Percentiles rank a stretch among this genome's conserved stretches.
Conservation (phyloP, 2,797 vertebrate genomes). For the Chanos chanos region DNA sequence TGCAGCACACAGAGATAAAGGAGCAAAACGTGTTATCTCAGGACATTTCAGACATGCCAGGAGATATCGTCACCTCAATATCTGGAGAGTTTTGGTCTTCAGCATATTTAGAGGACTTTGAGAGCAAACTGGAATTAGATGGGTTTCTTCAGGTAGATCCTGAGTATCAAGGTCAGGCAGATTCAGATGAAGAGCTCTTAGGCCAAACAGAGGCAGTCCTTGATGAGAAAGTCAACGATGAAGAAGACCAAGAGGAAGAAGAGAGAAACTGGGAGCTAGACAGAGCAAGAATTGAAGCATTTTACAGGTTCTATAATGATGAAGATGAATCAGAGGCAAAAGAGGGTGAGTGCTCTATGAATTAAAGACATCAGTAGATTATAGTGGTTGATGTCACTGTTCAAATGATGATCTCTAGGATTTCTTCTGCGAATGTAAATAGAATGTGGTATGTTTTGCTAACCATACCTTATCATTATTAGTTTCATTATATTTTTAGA, state of each 20-base stretch:
- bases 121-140: conserved; percentile 8
- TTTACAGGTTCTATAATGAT: conserved; percentile 60
- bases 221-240: conserved; percentile 35
- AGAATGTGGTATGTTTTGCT: neutral
- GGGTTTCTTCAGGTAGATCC: conserved; percentile 25
- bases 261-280: conserved; percentile 65
- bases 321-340: conserved; percentile 36
- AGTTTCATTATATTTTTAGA: too few relatives aligned
- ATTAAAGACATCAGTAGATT: neutral
- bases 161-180: neutral
- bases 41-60: conserved; percentile 26
- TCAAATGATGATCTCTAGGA: conserved; percentile 7
- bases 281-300: conserved; percentile 64
- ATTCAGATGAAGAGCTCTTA: neutral
- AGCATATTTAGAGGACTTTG: conserved; percentile 26
- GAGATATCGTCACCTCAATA: conserved; percentile 29
- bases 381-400: conserved; percentile 30
- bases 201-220: conserved; percentile 16
- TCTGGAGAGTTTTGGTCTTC: conserved; percentile 25
- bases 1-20: conserved; percentile 1
- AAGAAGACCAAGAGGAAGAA: conserved; percentile 24
- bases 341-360: conserved; percentile 11
- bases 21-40: neutral
- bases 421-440: too few relatives aligned
- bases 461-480: neutral